These are phyloP conservation scores for Hestina assimilis DNA, from an alignment of 1,140 invertebrate genomes.

Conservation along the genomic window DNA sequence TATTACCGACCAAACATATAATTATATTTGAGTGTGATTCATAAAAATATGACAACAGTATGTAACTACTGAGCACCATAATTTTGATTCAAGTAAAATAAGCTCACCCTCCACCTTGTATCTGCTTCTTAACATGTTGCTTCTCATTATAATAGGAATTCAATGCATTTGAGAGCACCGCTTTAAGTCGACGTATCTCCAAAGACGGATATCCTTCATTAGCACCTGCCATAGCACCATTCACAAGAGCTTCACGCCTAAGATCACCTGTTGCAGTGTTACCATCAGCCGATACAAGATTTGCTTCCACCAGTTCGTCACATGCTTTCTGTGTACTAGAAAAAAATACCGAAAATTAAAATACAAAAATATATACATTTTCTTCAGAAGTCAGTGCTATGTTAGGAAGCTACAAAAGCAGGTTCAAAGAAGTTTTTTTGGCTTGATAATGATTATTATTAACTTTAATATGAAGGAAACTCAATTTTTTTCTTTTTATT, in stretches of 20 bases:
- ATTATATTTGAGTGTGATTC: too few species aligned
- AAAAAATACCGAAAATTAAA: too few species aligned
- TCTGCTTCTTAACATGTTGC: conserved; percentile 96
- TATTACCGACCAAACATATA: too few species aligned
- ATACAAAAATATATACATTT: too few species aligned
- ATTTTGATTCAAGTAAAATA: background rate
- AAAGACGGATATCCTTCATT: conserved; percentile 62
- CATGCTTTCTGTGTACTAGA: conserved; percentile 68
- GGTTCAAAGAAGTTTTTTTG: too few species aligned
- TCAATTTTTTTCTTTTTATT: too few species aligned
- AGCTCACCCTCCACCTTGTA: conserved; percentile 79
- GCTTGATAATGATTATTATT: too few species aligned
- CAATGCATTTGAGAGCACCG: conserved; percentile 80
- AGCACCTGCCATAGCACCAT: conserved; percentile 66
- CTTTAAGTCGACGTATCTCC: conserved; percentile 55
- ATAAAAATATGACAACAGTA: too few species aligned
- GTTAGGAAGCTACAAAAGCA: too few species aligned
- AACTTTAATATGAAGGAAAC: too few species aligned
- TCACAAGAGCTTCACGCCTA: conserved; percentile 60
- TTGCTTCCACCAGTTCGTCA: conserved; percentile 61
- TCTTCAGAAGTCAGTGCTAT: too few species aligned
- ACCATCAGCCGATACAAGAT: conserved; percentile 56
- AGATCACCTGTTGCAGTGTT: conserved; percentile 55
- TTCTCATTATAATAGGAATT: conserved; percentile 95
- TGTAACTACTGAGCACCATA: too few species aligned